A percentile compares a stretch with the other conserved stretches of the same genome.
phyloP scores from a whole-genome alignment of 2,113 vertebrate genomes.

The Trogon surrucura region DNA sequence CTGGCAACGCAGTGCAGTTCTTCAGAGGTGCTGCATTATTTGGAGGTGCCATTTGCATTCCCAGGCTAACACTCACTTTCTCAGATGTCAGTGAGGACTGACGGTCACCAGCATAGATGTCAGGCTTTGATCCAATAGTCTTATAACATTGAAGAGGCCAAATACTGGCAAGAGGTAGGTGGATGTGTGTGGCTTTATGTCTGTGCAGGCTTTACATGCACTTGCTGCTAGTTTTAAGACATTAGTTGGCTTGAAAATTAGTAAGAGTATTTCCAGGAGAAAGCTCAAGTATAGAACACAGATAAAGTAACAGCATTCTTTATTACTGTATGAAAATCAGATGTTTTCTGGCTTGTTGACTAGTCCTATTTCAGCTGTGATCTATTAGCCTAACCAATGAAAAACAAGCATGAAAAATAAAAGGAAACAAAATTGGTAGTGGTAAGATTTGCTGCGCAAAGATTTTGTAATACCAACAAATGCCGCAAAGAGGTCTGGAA shows the following conservation, averaged over 20 bases:
- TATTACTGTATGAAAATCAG: background rate
- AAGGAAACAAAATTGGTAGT: background rate
- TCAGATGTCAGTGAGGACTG: conserved; percentile 44
- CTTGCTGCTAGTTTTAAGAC: background rate
- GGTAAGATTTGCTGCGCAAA: background rate
- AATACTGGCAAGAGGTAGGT: background rate
- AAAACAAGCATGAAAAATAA: background rate
- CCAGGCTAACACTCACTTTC: conserved; percentile 26
- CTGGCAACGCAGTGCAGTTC: background rate
- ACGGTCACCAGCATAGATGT: background rate
- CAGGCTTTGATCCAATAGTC: conserved; percentile 24
- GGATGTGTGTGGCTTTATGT: background rate
- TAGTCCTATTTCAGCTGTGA: background rate
- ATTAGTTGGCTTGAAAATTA: background rate
- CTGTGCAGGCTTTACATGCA: background rate
- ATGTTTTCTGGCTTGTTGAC: background rate
- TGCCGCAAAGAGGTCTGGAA: background rate
- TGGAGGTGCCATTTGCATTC: conserved; percentile 32
- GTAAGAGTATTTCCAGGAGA: background rate
- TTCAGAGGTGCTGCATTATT: conserved; percentile 37
- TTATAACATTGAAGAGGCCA: background rate
- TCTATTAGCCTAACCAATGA: background rate
- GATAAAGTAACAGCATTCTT: background rate
- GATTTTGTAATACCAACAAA: background rate
- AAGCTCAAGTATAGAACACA: background rate